These are phyloP conservation scores for Oryzias curvinotus DNA, from an alignment of 2,113 vertebrate genomes.

Conservation along the genomic window DNA sequence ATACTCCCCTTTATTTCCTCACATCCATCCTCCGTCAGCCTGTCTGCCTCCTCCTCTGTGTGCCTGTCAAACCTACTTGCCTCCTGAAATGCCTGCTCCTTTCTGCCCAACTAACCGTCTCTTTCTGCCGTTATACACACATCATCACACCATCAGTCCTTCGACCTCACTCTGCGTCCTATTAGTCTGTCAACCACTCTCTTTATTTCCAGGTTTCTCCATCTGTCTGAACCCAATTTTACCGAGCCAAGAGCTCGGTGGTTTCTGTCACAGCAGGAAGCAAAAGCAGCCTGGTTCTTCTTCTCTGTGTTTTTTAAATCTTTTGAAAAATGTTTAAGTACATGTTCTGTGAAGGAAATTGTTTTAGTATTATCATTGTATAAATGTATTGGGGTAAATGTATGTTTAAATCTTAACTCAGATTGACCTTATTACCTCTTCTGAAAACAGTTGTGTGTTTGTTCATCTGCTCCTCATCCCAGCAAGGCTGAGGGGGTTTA, in stretches of 20 bases:
- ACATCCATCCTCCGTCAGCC: background rate
- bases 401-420: too few species aligned
- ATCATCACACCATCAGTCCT: conserved; percentile 10
- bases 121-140: conserved; percentile 19
- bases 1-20: background rate
- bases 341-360: too few species aligned
- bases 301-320: too few species aligned
- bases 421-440: too few species aligned
- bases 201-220: conserved; percentile 31
- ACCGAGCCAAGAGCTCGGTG: conserved; percentile 10
- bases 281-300: background rate
- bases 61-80: conserved; percentile 16
- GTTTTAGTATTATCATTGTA: too few species aligned
- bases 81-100: conserved; percentile 16
- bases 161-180: conserved; percentile 28
- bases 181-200: conserved; percentile 17
- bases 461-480: too few species aligned
- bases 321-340: too few species aligned
- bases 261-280: conserved; percentile 19
- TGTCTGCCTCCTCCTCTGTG: background rate
- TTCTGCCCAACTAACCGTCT: conserved; percentile 2
- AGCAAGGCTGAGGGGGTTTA: too few species aligned
- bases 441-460: too few species aligned
- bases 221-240: conserved; percentile 38
- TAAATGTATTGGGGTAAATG: too few species aligned